phyloP scores from a whole-genome alignment of 2,888 invertebrate genomes.

The Xestia sexstrigata region DNA sequence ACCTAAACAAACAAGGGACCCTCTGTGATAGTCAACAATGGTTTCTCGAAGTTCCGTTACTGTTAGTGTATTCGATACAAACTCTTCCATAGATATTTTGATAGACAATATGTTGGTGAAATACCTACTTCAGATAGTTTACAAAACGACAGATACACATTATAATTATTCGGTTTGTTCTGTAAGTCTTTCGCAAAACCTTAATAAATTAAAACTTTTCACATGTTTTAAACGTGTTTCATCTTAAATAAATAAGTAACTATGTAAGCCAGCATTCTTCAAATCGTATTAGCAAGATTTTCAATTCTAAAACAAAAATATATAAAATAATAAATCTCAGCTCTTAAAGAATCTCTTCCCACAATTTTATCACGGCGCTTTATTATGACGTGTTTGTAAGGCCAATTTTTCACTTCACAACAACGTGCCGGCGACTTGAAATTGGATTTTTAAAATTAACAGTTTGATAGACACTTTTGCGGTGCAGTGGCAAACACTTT shows the following conservation, averaged over 20 bases:
- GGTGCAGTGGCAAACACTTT: constrained; percentile 67
- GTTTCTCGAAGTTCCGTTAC: constrained; percentile 65
- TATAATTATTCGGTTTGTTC: too few relatives aligned
- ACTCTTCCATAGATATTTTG: too few relatives aligned
- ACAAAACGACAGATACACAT: too few relatives aligned
- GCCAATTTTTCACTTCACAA: constrained; percentile 57
- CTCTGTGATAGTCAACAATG: constrained; percentile 81
- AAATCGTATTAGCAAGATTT: neutral
- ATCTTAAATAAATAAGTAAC: neutral
- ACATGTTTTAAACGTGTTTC: neutral
- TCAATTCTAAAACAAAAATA: neutral
- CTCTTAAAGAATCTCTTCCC: constrained; percentile 18
- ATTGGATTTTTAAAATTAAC: constrained; percentile 65
- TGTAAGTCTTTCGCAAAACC: neutral
- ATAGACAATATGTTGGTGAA: too few relatives aligned
- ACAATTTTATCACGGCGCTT: constrained; percentile 24
- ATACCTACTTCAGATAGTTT: too few relatives aligned
- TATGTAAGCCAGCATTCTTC: neutral
- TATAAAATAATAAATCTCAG: neutral
- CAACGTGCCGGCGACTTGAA: constrained; percentile 48
- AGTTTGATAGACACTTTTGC: constrained; percentile 62
- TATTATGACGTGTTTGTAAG: constrained; percentile 22
- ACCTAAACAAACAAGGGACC: constrained; percentile 87
- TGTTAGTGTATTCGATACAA: constrained; percentile 67
- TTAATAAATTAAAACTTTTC: neutral